phyloP scores from a whole-genome alignment of 2,113 vertebrate species.

The Benitochromis conjunctus region DNA sequence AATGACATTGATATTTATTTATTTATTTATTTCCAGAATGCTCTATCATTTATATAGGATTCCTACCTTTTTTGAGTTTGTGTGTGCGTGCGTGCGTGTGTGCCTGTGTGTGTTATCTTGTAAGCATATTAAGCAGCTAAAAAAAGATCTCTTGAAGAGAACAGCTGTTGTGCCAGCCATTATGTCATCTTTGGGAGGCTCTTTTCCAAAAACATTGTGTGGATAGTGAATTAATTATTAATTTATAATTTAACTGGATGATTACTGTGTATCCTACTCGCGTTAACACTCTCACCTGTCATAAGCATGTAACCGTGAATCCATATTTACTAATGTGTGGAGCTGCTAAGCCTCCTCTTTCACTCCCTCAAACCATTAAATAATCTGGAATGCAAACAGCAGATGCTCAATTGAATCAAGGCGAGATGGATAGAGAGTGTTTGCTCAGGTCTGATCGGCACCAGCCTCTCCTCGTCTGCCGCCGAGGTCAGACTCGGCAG shows the following conservation, averaged over 20 bases:
- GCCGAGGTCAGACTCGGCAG: background rate
- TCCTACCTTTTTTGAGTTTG: background rate
- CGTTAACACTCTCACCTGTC: background rate
- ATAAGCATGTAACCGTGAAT: background rate
- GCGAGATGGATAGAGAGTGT: background rate
- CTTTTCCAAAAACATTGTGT: background rate
- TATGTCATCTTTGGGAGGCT: background rate
- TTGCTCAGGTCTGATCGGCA: background rate
- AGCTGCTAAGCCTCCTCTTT: background rate
- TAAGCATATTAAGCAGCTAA: background rate
- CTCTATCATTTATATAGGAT: rapidly evolving
- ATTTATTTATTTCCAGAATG: too few relatives aligned
- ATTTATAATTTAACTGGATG: background rate
- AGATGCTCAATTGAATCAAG: background rate
- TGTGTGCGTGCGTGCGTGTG: background rate
- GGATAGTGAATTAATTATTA: background rate
- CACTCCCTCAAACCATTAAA: background rate
- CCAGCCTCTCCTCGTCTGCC: background rate
- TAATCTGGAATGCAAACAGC: constrained; percentile 12
- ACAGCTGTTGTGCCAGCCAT: background rate
- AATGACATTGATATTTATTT: background rate
- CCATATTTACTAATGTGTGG: constrained; percentile 8
- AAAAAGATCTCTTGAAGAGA: background rate
- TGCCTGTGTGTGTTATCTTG: background rate
- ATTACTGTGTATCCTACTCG: background rate